Conservation (phyloP, 2,113 vertebrate genomes). For the Aphyosemion australe region DNA sequence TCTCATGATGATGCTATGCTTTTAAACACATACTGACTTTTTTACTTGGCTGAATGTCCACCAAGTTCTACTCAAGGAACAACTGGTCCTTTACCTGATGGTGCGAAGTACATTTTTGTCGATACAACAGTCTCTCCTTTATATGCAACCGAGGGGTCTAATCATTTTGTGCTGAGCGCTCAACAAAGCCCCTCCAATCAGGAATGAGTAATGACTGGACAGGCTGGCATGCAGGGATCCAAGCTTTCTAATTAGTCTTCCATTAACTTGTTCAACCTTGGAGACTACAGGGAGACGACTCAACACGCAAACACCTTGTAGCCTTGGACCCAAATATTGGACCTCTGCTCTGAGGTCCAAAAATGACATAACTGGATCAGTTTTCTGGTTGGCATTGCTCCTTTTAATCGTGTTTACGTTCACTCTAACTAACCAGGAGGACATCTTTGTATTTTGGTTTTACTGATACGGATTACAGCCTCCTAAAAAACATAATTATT, state of each 20-base stretch:
- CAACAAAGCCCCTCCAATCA: constrained; percentile 78
- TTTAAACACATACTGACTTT: neutral
- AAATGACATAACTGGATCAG: constrained; percentile 14
- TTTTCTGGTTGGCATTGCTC: constrained; percentile 5
- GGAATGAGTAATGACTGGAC: constrained; percentile 78
- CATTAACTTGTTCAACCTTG: constrained; percentile 82
- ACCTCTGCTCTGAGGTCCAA: constrained; percentile 20
- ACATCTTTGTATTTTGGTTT: neutral
- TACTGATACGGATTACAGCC: neutral
- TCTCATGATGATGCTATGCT: neutral
- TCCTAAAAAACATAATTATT: neutral
- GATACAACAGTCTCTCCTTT: constrained; percentile 16
- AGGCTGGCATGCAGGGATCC: constrained; percentile 75
- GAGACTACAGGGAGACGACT: constrained; percentile 57
- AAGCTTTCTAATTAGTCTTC: constrained; percentile 82
- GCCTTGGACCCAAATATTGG: constrained; percentile 22
- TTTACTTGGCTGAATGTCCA: neutral
- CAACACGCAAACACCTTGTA: constrained; percentile 13
- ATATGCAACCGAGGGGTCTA: constrained; percentile 43
- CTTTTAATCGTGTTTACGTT: constrained; percentile 8
- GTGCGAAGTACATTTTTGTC: constrained; percentile 42
- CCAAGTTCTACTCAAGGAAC: constrained; percentile 11
- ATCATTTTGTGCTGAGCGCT: constrained; percentile 64
- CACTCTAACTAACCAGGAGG: constrained; percentile 1
- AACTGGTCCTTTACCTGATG: constrained; percentile 27